These are phyloP conservation scores for Pseudocheirus occidentalis DNA, from an alignment of 2,797 vertebrate genomes.

Conservation along the genomic window DNA sequence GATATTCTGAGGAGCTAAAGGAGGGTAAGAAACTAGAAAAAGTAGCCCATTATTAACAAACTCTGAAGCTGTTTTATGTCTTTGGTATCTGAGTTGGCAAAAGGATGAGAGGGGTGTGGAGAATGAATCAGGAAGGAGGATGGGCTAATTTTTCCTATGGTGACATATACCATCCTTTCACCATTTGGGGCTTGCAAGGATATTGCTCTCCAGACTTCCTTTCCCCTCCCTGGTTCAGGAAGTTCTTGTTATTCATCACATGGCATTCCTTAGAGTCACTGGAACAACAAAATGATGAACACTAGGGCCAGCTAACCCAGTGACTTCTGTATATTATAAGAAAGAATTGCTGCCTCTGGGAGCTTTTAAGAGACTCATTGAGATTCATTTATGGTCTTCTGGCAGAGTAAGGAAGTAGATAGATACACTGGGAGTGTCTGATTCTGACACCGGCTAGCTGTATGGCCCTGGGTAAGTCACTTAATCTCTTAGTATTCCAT, in stretches of 20 bases:
- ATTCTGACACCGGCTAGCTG: not conserved
- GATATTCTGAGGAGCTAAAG: not conserved
- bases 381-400: conserved; percentile 20
- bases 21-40: conserved; percentile 24
- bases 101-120: not conserved
- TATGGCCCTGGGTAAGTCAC: not conserved
- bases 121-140: not conserved
- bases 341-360: conserved; percentile 18
- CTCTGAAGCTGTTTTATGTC: not conserved
- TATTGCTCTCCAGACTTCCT: conserved; percentile 49
- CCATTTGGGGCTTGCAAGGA: conserved; percentile 7
- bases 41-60: conserved; percentile 14
- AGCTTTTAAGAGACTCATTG: not conserved
- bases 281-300: conserved; percentile 42
- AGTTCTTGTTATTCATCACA: conserved; percentile 55
- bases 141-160: conserved; percentile 5
- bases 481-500: not conserved
- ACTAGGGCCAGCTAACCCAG: conserved; percentile 54
- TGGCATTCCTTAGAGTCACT: conserved; percentile 16
- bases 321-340: conserved; percentile 59
- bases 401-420: not conserved
- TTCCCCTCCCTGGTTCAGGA: conserved; percentile 64
- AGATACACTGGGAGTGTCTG: not conserved
- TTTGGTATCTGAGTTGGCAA: not conserved
- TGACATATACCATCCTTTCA: conserved; percentile 38